Evolutionary conservation across 2,888 invertebrate species (phyloP).

Genomic region (Unio pictorum): DNA sequence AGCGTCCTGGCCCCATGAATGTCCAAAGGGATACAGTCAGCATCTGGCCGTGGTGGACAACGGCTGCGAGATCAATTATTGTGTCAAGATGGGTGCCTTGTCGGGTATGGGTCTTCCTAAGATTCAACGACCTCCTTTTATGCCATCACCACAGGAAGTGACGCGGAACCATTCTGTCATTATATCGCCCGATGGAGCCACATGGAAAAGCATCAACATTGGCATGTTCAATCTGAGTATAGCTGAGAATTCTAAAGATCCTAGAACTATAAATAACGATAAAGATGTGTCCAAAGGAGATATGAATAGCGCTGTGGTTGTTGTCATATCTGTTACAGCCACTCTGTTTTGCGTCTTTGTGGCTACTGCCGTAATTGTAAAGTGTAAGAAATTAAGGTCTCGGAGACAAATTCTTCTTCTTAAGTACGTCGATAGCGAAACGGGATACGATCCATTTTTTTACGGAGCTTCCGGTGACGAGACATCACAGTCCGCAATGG

Average conservation of each 20-base stretch:
- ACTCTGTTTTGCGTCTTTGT: slow-evolving; percentile 34
- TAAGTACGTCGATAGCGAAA: no score
- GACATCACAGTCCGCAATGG: no score
- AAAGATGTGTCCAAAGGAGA: no score
- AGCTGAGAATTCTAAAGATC: no score
- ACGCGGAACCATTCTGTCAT: neutral
- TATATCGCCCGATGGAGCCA: slow-evolving; percentile 20
- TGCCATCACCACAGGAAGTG: slow-evolving; percentile 23
- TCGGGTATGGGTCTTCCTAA: slow-evolving; percentile 39
- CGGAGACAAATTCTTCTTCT: neutral
- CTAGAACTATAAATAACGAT: no score
- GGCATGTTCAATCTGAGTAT: no score
- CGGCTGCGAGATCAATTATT: slow-evolving; percentile 56
- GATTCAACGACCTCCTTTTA: slow-evolving; percentile 57
- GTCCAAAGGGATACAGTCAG: slow-evolving; percentile 57
- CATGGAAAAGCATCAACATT: slow-evolving; percentile 24
- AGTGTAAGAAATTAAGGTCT: slow-evolving; percentile 12
- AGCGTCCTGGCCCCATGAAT: slow-evolving; percentile 43
- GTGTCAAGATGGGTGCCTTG: slow-evolving; percentile 49
- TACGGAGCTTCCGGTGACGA: no score
- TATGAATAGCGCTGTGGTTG: no score
- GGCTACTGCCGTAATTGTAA: slow-evolving; percentile 16
- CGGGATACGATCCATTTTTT: no score
- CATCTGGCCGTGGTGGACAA: slow-evolving; percentile 52
- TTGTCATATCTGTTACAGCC: slow-evolving; percentile 21